phyloP scores from a whole-genome alignment of 1,140 invertebrate species.

The Zaprionus capensis region DNA sequence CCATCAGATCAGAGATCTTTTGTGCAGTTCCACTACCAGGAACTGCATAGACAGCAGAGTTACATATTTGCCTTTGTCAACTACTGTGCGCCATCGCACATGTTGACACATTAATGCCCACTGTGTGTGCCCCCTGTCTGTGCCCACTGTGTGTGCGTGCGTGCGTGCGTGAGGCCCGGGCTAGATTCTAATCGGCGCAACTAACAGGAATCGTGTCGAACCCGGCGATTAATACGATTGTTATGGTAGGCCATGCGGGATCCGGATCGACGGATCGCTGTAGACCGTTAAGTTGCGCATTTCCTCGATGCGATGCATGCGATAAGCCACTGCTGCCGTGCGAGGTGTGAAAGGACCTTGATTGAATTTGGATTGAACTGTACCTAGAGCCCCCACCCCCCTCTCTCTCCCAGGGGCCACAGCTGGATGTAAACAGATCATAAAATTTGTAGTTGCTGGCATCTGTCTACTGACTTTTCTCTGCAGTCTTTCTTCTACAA shows the following conservation, averaged over 20 bases:
- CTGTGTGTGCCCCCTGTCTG: slow-evolving; percentile 18
- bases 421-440: slow-evolving; percentile 70
- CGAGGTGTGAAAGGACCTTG: slow-evolving; percentile 62
- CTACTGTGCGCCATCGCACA: slow-evolving; percentile 62
- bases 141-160: slow-evolving; percentile 28
- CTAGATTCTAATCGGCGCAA: slow-evolving; percentile 76
- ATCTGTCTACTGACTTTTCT: neutral
- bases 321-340: slow-evolving; percentile 35
- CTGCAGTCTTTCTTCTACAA: neutral
- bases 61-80: slow-evolving; percentile 39
- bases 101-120: slow-evolving; percentile 80
- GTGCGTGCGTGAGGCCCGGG: slow-evolving; percentile 62
- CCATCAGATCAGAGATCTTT: slow-evolving; percentile 45
- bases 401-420: slow-evolving; percentile 47
- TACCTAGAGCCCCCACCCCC: neutral
- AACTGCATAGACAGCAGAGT: slow-evolving; percentile 63
- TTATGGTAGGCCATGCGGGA: slow-evolving; percentile 47
- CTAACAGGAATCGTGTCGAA: slow-evolving; percentile 77
- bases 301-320: slow-evolving; percentile 39
- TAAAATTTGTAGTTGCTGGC: slow-evolving; percentile 52
- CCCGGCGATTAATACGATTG: slow-evolving; percentile 69
- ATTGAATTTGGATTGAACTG: slow-evolving; percentile 51
- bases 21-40: slow-evolving; percentile 60
- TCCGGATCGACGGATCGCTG: slow-evolving; percentile 10
- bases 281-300: slow-evolving; percentile 47